Base-by-base conservation (phyloP, 2,888 invertebrate species). In the Calameuta idolon region DNA sequence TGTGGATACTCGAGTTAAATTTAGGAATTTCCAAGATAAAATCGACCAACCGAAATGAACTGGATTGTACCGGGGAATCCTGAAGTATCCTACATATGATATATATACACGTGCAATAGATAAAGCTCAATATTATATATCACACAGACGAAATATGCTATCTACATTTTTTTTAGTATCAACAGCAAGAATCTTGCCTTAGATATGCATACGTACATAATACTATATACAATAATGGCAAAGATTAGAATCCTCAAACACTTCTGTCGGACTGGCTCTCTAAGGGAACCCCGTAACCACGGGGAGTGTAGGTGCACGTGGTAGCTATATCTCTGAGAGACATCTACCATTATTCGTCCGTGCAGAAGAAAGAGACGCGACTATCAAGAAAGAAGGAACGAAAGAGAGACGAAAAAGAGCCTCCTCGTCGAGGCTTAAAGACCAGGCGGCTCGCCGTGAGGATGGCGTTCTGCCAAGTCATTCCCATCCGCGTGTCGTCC, bases 1-100 rank as follows among this genome's bases (percentile, higher is more conserved):
- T 73, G 68, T 73, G 75, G 69, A 71, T 71, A 68, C 73, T 35
- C 34, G 34, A 73, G 75, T 76, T 78, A 76, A 78, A 78, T 78
- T 78, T 78, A 73, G 69, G 78, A 55, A 12, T 35, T 75, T 77
- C 40, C 69, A 74, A 40, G 35, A 74, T 74, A 74, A 71, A 71
- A 71, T 71, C 71, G 33, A 34, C 71, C 34, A 12, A 34, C 71
- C 71, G 31, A 31, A 30, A 71, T 33, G 12, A 55, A 23, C 55
- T 55, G 55, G 23, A 55, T 23, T 55, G 23, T 23, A 55, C 40
- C 15, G 40, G 15, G 40, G 15, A 69, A 69, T 69, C 11, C n/a
- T 69, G n/a, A 12, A 69, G 4, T 15, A 71, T n/a, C 71, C 12
- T 30, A 71, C 31, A 30, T 30, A 33, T 69, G n/a, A 5, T 31